phyloP scores from a whole-genome alignment of 92 coral and sea anemone species.

The Porites lobata region DNA sequence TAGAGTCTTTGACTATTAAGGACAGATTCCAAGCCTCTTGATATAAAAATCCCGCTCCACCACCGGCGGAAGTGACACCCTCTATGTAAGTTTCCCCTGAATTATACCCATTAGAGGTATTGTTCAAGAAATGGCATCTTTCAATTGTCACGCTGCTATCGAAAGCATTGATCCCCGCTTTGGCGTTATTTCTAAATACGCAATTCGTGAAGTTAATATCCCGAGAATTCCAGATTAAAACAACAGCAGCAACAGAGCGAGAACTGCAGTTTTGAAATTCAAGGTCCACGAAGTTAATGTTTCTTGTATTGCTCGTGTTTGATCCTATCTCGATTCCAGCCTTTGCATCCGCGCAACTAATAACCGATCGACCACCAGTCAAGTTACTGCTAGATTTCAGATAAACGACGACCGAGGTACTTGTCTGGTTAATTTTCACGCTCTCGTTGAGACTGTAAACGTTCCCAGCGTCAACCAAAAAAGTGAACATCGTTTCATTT shows the following conservation, averaged over 20 bases:
- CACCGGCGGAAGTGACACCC: constrained; percentile 68
- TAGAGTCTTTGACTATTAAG: constrained; percentile 52
- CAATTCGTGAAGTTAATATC: constrained; percentile 73
- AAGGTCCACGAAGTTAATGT: constrained; percentile 61
- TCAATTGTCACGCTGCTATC: constrained; percentile 75
- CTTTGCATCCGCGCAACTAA: background rate
- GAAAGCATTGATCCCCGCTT: constrained; percentile 78
- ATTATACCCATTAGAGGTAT: constrained; percentile 61
- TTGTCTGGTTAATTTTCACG: constrained; percentile 65
- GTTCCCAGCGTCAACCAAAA: constrained; percentile 52
- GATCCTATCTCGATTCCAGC: constrained; percentile 72
- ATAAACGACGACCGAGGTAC: constrained; percentile 23
- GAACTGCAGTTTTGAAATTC: constrained; percentile 81
- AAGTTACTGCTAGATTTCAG: constrained; percentile 37
- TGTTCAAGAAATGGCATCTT: constrained; percentile 66
- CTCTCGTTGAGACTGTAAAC: constrained; percentile 43
- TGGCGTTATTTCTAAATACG: constrained; percentile 69
- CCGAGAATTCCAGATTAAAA: constrained; percentile 64
- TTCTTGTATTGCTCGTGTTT: constrained; percentile 35
- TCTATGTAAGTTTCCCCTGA: constrained; percentile 36
- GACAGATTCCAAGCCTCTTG: constrained; percentile 26
- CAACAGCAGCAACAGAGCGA: constrained; percentile 53
- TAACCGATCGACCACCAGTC: background rate
- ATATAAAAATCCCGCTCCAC: constrained; percentile 70
- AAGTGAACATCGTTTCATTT: constrained; percentile 62